Conservation (phyloP, 2,113 vertebrate species). For the Notechis scutatus region DNA sequence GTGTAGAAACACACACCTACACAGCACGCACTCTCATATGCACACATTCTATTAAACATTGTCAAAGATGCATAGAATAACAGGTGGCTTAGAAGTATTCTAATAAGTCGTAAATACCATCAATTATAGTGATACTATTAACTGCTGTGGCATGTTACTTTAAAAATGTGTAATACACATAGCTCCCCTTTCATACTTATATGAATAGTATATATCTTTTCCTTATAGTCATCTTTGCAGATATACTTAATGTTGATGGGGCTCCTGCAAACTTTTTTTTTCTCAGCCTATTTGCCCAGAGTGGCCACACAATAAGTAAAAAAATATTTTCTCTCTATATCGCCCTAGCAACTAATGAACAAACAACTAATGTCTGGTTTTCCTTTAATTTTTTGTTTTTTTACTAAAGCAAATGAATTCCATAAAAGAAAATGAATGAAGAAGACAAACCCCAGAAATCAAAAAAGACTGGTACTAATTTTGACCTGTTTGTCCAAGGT, state of each 20-base stretch:
- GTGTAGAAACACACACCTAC: not conserved
- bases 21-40: not conserved
- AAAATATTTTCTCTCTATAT: not conserved
- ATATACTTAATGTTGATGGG: not conserved
- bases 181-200: not conserved
- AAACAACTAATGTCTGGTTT: not conserved
- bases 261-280: too few relatives aligned
- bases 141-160: not conserved
- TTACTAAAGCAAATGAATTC: not conserved
- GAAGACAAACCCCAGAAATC: not conserved
- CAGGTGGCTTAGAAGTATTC: not conserved
- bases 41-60: not conserved
- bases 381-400: not conserved
- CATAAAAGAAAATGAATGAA: not conserved
- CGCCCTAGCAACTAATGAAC: not conserved
- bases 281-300: not conserved
- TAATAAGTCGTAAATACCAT: not conserved
- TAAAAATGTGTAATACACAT: not conserved
- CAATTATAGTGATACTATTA: not conserved
- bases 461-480: not conserved
- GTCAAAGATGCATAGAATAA: not conserved
- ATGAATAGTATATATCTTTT: not conserved
- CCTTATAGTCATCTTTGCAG: not conserved
- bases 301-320: not conserved
- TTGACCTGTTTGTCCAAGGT: not conserved